Evolutionary conservation across 2,888 invertebrate genomes (phyloP).

Genomic region (Drosophila anomalipes): DNA sequence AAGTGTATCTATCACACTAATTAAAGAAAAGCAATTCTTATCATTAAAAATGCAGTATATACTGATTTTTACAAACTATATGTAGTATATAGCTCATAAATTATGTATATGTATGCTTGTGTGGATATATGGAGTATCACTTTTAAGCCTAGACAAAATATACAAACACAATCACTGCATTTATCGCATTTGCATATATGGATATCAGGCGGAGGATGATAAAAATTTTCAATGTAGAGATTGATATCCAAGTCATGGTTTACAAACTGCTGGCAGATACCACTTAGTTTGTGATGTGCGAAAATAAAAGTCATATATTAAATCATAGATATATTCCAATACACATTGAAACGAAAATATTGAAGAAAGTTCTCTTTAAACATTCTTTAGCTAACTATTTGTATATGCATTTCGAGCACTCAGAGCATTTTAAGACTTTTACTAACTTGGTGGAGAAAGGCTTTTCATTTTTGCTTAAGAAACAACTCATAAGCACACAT

Average conservation of each 20-base stretch:
- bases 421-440: neutral
- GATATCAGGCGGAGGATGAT: neutral
- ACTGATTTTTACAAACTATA: neutral
- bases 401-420: accelerated
- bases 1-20: neutral
- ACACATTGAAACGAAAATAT: neutral
- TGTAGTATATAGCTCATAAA: neutral
- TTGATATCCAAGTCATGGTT: neutral
- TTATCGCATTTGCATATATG: neutral
- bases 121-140: neutral
- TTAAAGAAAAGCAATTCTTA: neutral
- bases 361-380: neutral
- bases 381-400: neutral
- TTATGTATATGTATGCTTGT: neutral
- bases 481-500: neutral
- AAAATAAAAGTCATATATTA: neutral
- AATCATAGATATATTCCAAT: neutral
- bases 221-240: neutral
- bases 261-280: neutral
- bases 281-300: neutral
- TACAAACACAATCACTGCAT: neutral
- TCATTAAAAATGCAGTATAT: neutral
- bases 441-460: neutral
- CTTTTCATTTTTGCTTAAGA: neutral
- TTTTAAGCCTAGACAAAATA: neutral